phyloP scores from a whole-genome alignment of 1,140 invertebrate genomes.

The Lepidostoma basale region DNA sequence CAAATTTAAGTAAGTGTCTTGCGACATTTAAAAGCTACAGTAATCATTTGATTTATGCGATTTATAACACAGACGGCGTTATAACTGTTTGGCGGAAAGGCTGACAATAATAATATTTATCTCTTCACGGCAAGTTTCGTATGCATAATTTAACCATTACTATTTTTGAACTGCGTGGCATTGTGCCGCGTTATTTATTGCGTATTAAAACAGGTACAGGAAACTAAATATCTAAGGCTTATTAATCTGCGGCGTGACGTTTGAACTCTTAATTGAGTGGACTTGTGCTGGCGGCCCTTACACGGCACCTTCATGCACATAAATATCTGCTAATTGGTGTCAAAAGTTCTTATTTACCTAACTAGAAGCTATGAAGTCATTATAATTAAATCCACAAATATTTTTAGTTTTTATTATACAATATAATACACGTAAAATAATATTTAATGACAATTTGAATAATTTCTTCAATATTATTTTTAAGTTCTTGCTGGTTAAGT shows the following conservation, averaged over 20 bases:
- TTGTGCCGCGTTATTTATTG: slow-evolving; percentile 5
- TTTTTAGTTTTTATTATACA: too few relatives aligned
- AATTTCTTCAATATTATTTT: too few relatives aligned
- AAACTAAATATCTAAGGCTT: not conserved
- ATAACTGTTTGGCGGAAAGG: slow-evolving; percentile 4
- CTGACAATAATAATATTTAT: slow-evolving; percentile 18
- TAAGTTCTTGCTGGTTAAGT: too few relatives aligned
- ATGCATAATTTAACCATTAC: not conserved
- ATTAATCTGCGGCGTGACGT: not conserved
- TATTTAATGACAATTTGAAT: too few relatives aligned
- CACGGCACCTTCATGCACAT: too few relatives aligned
- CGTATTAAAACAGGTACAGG: not conserved
- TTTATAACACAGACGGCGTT: not conserved
- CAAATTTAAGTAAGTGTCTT: too few relatives aligned
- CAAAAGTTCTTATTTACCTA: too few relatives aligned
- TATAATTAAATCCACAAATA: too few relatives aligned
- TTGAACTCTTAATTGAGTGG: not conserved
- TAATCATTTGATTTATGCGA: slow-evolving; percentile 18
- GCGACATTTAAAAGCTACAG: too few relatives aligned
- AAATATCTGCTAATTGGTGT: too few relatives aligned
- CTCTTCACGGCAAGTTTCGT: not conserved
- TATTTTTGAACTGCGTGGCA: not conserved
- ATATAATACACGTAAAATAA: too few relatives aligned
- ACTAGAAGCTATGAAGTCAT: too few relatives aligned
- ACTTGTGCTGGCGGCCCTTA: not conserved